Evolutionary conservation across 2,888 invertebrate species (phyloP).

Genomic region (Dioctria linearis): DNA sequence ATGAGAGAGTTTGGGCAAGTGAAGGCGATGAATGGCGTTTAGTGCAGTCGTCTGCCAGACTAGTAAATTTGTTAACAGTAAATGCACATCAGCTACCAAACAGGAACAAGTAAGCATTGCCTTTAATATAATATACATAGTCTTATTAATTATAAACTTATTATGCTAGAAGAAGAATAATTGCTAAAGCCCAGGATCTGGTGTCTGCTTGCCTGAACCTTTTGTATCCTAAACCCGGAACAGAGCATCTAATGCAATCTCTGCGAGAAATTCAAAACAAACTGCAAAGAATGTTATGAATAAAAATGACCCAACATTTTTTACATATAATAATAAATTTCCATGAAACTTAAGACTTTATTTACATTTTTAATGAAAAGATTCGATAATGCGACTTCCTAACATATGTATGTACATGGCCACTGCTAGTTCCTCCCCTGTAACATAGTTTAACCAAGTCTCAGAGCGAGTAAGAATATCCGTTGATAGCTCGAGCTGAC

Average conservation of each 20-base stretch:
- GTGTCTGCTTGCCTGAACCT: conserved; percentile 82
- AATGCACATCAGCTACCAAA: conserved; percentile 75
- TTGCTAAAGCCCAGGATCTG: conserved; percentile 82
- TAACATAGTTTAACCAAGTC: too few species aligned
- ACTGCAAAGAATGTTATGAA: conserved; percentile 62
- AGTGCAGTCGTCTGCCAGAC: conserved; percentile 81
- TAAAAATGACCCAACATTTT: too few species aligned
- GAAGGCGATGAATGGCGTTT: conserved; percentile 90
- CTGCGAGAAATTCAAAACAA: conserved; percentile 70
- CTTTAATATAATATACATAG: neutral
- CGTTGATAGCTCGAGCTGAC: too few species aligned
- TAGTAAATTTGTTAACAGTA: conserved; percentile 80
- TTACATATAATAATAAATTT: too few species aligned
- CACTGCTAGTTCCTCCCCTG: too few species aligned
- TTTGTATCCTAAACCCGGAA: conserved; percentile 82
- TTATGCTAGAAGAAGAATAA: conserved; percentile 75
- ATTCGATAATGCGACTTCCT: too few species aligned
- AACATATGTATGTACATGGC: too few species aligned
- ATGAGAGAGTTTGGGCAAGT: conserved; percentile 89
- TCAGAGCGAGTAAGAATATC: too few species aligned
- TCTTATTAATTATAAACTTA: neutral
- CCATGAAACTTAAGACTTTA: too few species aligned
- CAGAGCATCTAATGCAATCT: conserved; percentile 74
- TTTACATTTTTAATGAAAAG: too few species aligned
- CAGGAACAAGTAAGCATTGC: conserved; percentile 66